These are phyloP conservation scores for Diabrotica undecimpunctata DNA, from an alignment of 1,140 invertebrate species.

Conservation along the genomic window DNA sequence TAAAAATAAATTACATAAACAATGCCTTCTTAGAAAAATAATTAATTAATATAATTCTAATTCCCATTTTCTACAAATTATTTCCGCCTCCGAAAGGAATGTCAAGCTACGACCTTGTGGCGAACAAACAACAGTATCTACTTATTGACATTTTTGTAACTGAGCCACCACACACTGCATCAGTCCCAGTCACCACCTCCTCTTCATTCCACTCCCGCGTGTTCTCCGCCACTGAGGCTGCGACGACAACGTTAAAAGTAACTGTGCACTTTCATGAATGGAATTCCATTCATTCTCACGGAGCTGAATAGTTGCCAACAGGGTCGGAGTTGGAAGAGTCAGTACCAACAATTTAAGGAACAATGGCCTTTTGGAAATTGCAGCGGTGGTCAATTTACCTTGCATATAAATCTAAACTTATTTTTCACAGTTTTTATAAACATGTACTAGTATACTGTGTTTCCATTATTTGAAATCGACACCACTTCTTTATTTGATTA, in stretches of 20 bases:
- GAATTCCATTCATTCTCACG: constrained; percentile 2
- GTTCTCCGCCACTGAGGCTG: not conserved
- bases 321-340: not conserved
- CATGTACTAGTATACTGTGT: no score
- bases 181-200: not conserved
- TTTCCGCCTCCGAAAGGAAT: not conserved
- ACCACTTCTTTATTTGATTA: no score
- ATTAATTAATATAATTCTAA: no score
- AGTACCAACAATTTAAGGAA: not conserved
- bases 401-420: no score
- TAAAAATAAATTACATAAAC: no score
- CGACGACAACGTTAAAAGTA: constrained; percentile 2
- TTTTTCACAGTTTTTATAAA: no score
- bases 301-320: not conserved
- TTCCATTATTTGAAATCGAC: no score
- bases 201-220: not conserved
- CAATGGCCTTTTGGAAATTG: no score
- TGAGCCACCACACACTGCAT: not conserved
- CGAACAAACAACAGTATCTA: not conserved
- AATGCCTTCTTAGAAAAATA: no score
- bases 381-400: no score
- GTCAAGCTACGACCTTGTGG: not conserved
- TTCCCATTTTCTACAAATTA: not conserved
- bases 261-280: constrained; percentile 2
- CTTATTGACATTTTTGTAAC: not conserved